These are phyloP conservation scores for Opisthograptis luteolata DNA, from an alignment of 2,888 invertebrate genomes.

Conservation along the genomic window DNA sequence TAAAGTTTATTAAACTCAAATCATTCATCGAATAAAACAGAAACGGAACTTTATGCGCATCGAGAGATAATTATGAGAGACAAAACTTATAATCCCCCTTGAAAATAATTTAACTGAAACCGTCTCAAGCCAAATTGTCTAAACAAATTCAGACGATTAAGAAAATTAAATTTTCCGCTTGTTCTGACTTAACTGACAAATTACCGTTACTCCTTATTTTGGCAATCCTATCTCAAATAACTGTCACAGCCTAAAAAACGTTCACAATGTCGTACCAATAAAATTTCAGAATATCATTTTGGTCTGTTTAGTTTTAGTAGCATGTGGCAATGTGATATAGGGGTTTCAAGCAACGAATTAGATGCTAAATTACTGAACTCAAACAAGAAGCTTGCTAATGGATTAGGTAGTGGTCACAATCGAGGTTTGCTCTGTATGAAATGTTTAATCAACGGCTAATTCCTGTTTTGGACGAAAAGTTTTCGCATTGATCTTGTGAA, in stretches of 20 bases:
- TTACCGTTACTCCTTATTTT: constrained; percentile 43
- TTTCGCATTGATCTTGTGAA: too few species aligned
- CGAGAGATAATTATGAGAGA: constrained; percentile 46
- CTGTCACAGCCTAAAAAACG: constrained; percentile 3
- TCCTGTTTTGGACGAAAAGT: neutral
- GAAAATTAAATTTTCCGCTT: constrained; percentile 62
- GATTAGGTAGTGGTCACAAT: constrained; percentile 52
- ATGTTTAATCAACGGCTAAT: neutral
- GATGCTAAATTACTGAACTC: constrained; percentile 39
- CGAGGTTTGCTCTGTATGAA: neutral
- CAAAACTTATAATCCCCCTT: constrained; percentile 59
- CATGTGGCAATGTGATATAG: neutral
- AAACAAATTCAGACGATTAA: constrained; percentile 50
- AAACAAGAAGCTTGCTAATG: constrained; percentile 58
- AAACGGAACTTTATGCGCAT: constrained; percentile 23
- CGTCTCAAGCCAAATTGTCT: constrained; percentile 43
- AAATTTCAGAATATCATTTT: neutral
- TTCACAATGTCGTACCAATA: neutral
- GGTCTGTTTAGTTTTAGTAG: neutral
- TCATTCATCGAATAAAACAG: neutral
- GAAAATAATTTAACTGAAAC: constrained; percentile 54
- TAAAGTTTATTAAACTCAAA: neutral
- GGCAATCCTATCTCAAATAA: constrained; percentile 11
- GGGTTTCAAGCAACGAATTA: constrained; percentile 23
- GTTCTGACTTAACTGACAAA: constrained; percentile 52